These are phyloP conservation scores for Turritopsis rubra DNA, from an alignment of 30 jellyfish, hydroid and myxozoan species.

Conservation along the genomic window DNA sequence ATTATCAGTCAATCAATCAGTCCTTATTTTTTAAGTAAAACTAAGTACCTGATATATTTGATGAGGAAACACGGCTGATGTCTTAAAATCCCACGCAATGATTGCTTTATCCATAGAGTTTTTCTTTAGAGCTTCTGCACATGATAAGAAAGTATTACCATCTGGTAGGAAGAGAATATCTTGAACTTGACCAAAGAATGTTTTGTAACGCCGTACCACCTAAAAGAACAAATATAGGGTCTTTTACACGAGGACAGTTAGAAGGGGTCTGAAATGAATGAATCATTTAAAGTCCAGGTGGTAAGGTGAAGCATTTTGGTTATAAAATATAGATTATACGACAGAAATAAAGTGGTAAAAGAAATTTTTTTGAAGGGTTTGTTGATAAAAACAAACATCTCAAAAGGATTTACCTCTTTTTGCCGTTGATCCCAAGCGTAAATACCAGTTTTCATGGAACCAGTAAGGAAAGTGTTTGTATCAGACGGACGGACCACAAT, in stretches of 20 bases:
- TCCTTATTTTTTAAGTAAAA: not conserved
- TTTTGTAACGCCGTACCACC: conserved; percentile 46
- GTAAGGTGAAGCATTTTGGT: no score
- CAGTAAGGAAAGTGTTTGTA: conserved; percentile 41
- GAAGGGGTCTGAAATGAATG: no score
- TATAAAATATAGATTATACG: no score
- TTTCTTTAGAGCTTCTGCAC: conserved; percentile 64
- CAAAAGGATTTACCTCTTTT: conserved; percentile 46
- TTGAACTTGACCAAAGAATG: conserved; percentile 81
- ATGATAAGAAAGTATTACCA: conserved; percentile 54
- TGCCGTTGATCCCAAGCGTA: conserved; percentile 58
- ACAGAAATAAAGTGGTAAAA: no score
- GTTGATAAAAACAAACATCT: no score
- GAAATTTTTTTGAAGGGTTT: no score
- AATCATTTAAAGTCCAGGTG: no score
- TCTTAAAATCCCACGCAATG: conserved; percentile 80
- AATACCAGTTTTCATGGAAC: conserved; percentile 58
- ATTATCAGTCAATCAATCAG: no score
- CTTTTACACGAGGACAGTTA: no score
- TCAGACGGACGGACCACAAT: conserved; percentile 44
- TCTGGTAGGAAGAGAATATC: conserved; percentile 78
- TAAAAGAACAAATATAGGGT: not conserved
- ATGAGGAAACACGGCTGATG: conserved; percentile 66
- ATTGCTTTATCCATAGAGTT: conserved; percentile 77
- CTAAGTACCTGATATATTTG: conserved; percentile 78